Base-by-base conservation (phyloP, 1,140 invertebrate genomes). In the Zaprionus camerounensis region DNA sequence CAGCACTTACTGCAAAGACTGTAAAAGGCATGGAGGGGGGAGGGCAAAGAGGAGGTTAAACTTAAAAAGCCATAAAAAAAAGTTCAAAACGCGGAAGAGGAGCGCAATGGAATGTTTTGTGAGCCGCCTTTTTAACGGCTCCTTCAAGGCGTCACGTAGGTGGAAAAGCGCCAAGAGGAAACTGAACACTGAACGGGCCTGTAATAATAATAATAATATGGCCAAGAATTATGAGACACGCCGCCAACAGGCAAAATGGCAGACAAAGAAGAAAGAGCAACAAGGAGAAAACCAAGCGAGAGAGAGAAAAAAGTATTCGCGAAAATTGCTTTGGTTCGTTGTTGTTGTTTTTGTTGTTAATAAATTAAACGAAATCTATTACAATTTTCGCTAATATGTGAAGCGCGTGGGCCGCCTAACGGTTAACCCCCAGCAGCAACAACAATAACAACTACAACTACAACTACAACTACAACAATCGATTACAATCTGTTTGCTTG, bases 401-500 rank as follows among this genome's bases (percentile, higher is more conserved):
- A 71, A 57, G 68, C 70, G 79, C 83, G 79, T 86, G 82, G 76
- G 82, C 55, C 41, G 62, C 58, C 68, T 67, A 83, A 80, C 81
- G 76, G 77, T 44, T 46, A 7, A 24, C 46, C 20, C 36, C 51
- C 70, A 53, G 58, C 58, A 77, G 53, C 76, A 76, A 65, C 67
- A 66, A 55, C 63, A 67, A 61, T 68, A 61, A 74, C 38, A 31
- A 41, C 66, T 51, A 46, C 62, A 73, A 49, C 71, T 51, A 46
- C 62, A 73, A 49, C 71, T 66, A 66, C 66, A 62, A 58, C 70
- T 63, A 61, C 71, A 61, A 80, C 85, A 87, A 85, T 87, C 81
- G 84, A 87, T 87, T 90, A 90, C 84, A 87, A 87, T 87, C 85
- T 81, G 85, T 78, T 76, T 79, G 85, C 84, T 87, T 90, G 84